Percentiles rank a stretch among this genome's conserved stretches.
Evolutionary conservation across 2,113 vertebrate genomes (phyloP).

Genomic region (Nannospalax galili): DNA sequence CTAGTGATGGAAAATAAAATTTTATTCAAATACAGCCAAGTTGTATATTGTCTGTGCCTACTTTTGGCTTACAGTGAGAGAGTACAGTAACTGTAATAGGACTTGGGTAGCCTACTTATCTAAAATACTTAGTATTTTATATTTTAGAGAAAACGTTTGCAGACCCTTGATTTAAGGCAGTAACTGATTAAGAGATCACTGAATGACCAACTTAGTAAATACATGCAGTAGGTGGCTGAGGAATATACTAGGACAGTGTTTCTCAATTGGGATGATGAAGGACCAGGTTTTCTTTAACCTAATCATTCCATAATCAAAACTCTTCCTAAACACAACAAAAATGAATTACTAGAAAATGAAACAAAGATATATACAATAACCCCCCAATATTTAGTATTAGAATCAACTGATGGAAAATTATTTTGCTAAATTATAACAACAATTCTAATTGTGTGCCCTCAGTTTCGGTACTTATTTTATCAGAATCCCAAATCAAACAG

Average conservation of each 20-base stretch:
- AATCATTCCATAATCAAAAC: background rate
- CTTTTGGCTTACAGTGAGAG: background rate
- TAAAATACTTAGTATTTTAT: slow-evolving; percentile 1
- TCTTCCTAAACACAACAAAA: slow-evolving; percentile 18
- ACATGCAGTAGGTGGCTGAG: background rate
- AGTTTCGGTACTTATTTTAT: background rate
- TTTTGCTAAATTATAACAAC: slow-evolving; percentile 13
- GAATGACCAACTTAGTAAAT: background rate
- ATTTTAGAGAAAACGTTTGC: background rate
- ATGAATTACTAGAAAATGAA: slow-evolving; percentile 13
- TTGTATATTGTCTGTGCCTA: background rate
- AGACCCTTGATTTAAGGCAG: background rate
- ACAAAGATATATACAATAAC: background rate
- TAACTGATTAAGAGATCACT: background rate
- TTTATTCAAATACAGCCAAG: slow-evolving; percentile 5
- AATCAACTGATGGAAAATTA: slow-evolving; percentile 10
- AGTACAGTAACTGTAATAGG: background rate
- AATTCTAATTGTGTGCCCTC: background rate
- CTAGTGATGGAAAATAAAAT: background rate
- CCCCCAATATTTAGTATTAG: background rate
- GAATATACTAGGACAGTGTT: background rate
- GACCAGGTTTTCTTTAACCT: background rate
- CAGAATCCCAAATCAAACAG: background rate
- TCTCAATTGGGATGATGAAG: background rate
- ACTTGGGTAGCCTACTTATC: background rate